A percentile compares a stretch with the other conserved stretches of the same genome.
These are phyloP conservation scores for Diplodus puntazzo DNA, from an alignment of 2,797 vertebrate species.

Conservation along the genomic window DNA sequence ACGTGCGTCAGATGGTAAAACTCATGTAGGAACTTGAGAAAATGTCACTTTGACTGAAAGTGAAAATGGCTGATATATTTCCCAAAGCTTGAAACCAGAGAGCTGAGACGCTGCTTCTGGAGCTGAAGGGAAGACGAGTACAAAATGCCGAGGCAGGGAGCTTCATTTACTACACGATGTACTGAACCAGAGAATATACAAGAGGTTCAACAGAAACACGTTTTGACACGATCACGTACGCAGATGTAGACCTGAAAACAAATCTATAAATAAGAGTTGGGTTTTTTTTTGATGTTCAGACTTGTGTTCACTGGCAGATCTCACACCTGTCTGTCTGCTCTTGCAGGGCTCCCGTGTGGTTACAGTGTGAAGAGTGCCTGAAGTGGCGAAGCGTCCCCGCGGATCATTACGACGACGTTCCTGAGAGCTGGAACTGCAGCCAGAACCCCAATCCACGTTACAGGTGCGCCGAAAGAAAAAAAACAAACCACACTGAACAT, in stretches of 20 bases:
- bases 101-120: background rate
- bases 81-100: constrained; percentile 38
- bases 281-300: background rate
- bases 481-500: too few species aligned
- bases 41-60: constrained; percentile 9
- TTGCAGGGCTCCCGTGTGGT: constrained; percentile 79
- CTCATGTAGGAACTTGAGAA: background rate
- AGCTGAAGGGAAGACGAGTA: background rate
- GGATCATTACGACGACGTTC: constrained; percentile 72
- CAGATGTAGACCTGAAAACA: too few species aligned
- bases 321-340: constrained; percentile 11
- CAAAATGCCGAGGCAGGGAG: constrained; percentile 12
- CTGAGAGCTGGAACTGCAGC: constrained; percentile 86
- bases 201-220: too few species aligned
- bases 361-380: constrained; percentile 89
- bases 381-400: constrained; percentile 86
- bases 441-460: constrained; percentile 84
- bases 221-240: too few species aligned
- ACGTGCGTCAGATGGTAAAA: background rate
- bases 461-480: constrained; percentile 59
- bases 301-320: constrained; percentile 2
- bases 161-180: background rate
- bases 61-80: constrained; percentile 5
- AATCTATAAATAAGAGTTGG: too few species aligned
- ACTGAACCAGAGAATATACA: background rate